Evolutionary conservation across 2,113 vertebrate species (phyloP).

Genomic region (Coregonus clupeaformis): DNA sequence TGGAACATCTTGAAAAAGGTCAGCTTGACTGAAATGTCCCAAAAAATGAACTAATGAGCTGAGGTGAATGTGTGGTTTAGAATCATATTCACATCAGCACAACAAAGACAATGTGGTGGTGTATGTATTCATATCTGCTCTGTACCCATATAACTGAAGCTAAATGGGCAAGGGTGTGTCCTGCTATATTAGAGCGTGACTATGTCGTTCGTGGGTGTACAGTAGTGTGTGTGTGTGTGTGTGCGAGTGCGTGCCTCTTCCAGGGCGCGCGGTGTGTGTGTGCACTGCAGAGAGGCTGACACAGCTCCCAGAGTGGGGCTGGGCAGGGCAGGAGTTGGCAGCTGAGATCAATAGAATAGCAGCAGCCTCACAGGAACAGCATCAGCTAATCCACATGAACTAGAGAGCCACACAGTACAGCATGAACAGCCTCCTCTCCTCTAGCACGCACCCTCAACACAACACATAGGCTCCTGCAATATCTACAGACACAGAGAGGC

Average conservation of each 20-base stretch:
- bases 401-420: constrained; percentile 7
- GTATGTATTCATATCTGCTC: neutral
- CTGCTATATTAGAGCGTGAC: neutral
- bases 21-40: no score
- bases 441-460: constrained; percentile 7
- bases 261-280: neutral
- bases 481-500: neutral
- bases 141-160: no score
- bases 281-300: constrained; percentile 55
- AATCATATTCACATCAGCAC: no score
- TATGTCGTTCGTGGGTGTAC: neutral
- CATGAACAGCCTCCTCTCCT: neutral
- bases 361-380: constrained; percentile 42
- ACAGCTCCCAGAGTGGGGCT: constrained; percentile 49
- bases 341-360: constrained; percentile 47
- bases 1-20: no score
- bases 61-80: no score
- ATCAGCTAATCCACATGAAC: constrained; percentile 40
- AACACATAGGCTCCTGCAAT: constrained; percentile 1
- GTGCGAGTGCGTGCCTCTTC: no score
- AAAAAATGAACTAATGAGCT: no score
- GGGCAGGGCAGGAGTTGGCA: constrained; percentile 28
- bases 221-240: constrained; percentile 1
- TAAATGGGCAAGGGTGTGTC: no score
- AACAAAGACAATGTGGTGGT: no score